A percentile compares a stretch with the other conserved stretches of the same genome.
phyloP scores from a whole-genome alignment of 2,113 vertebrate genomes.

The Toxotes chatareus region DNA sequence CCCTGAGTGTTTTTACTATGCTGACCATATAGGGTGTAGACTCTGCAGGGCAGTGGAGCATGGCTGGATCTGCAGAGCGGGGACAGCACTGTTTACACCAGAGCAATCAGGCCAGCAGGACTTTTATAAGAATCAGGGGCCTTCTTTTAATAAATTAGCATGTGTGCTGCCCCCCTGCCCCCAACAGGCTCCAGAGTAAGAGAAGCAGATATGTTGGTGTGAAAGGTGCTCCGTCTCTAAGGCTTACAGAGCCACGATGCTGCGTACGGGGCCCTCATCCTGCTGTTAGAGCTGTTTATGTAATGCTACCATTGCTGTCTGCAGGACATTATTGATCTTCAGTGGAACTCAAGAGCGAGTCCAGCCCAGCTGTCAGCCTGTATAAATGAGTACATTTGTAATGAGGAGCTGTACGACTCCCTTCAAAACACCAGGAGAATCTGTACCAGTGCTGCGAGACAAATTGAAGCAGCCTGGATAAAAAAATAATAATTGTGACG shows the following conservation, averaged over 20 bases:
- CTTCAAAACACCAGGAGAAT: slow-evolving; percentile 61
- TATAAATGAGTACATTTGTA: slow-evolving; percentile 78
- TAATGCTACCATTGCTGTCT: slow-evolving; percentile 82
- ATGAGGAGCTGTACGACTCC: neutral
- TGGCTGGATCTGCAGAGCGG: slow-evolving; percentile 54
- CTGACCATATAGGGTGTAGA: slow-evolving; percentile 83
- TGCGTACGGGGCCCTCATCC: slow-evolving; percentile 65
- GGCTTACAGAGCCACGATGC: slow-evolving; percentile 43
- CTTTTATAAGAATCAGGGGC: slow-evolving; percentile 76
- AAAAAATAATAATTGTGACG: neutral
- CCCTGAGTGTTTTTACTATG: slow-evolving; percentile 78
- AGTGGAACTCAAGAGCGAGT: slow-evolving; percentile 82
- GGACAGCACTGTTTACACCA: slow-evolving; percentile 77
- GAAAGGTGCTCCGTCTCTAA: slow-evolving; percentile 84
- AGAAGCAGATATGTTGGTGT: slow-evolving; percentile 84
- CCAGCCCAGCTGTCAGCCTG: slow-evolving; percentile 78
- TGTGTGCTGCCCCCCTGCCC: slow-evolving; percentile 69
- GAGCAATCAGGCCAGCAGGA: slow-evolving; percentile 79
- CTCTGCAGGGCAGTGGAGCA: slow-evolving; percentile 69
- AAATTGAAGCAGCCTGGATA: slow-evolving; percentile 21
- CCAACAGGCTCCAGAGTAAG: slow-evolving; percentile 82
- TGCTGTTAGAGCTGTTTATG: slow-evolving; percentile 84
- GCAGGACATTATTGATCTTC: slow-evolving; percentile 84
- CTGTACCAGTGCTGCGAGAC: slow-evolving; percentile 19
- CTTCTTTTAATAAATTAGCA: slow-evolving; percentile 69